These are phyloP conservation scores for Acronicta psi DNA, from an alignment of 2,888 invertebrate species.

Conservation along the genomic window DNA sequence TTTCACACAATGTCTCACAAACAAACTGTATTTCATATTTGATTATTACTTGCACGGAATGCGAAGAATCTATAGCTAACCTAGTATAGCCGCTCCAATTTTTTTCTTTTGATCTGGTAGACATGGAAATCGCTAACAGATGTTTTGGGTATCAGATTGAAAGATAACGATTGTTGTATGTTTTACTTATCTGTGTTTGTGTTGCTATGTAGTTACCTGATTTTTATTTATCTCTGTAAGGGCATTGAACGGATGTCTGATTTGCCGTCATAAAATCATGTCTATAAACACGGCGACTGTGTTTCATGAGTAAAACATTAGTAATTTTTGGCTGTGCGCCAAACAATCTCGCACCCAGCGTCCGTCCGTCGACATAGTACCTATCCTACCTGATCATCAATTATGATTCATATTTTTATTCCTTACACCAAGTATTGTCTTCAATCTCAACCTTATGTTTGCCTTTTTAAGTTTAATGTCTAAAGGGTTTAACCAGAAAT, in stretches of 20 bases:
- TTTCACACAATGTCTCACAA: too few relatives aligned
- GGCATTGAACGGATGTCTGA: slow-evolving; percentile 58
- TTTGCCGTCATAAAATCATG: slow-evolving; percentile 48
- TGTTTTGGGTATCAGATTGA: slow-evolving; percentile 7
- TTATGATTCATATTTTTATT: slow-evolving; percentile 76
- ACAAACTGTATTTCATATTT: not conserved
- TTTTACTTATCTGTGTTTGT: slow-evolving; percentile 11
- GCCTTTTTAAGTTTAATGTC: too few relatives aligned
- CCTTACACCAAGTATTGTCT: slow-evolving; percentile 68
- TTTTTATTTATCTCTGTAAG: slow-evolving; percentile 42
- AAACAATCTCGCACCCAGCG: slow-evolving; percentile 71
- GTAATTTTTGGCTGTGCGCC: slow-evolving; percentile 78
- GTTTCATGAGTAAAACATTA: slow-evolving; percentile 75
- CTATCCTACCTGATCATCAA: not conserved
- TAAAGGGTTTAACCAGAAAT: too few relatives aligned
- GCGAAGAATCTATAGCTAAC: slow-evolving; percentile 5
- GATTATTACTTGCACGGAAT: slow-evolving; percentile 8
- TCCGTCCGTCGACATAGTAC: slow-evolving; percentile 52
- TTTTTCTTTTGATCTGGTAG: slow-evolving; percentile 3
- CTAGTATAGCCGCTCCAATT: not conserved
- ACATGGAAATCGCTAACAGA: not conserved
- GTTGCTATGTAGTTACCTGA: slow-evolving; percentile 8
- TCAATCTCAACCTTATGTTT: too few relatives aligned
- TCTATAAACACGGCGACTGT: slow-evolving; percentile 61
- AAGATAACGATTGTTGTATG: not conserved